Percentiles rank a stretch among this genome's conserved stretches.
Conservation (phyloP, 30 jellyfish, hydroid and myxozoan species). For the Sanderia malayensis region DNA sequence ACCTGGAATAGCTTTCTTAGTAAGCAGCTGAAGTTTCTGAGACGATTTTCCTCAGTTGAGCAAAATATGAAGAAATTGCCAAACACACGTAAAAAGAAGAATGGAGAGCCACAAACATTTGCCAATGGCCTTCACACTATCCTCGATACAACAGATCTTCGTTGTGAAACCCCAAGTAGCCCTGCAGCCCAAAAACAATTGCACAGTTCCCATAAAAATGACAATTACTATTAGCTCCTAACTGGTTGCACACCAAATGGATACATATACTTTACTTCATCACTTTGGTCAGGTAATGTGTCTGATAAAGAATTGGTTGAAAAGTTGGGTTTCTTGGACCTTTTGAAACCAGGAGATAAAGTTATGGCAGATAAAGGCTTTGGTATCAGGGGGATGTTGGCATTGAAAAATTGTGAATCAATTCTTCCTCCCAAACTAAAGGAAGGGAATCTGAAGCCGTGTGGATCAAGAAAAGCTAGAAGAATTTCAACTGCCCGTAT, state of each 20-base stretch:
- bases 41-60: constrained; percentile 18
- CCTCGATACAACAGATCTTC: constrained; percentile 23
- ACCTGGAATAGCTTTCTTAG: constrained; percentile 15
- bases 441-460: constrained; percentile 13
- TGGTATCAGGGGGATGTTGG: constrained; percentile 15
- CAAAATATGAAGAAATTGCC: constrained; percentile 14
- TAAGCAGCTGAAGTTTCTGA: constrained; percentile 7
- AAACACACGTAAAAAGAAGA: constrained; percentile 4
- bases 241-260: constrained; percentile 46
- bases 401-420: constrained; percentile 8
- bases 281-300: constrained; percentile 32
- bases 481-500: constrained; percentile 15
- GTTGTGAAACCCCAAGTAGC: constrained; percentile 29
- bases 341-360: constrained; percentile 32
- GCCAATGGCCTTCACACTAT: constrained; percentile 18
- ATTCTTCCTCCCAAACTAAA: constrained; percentile 17
- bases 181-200: constrained; percentile 29
- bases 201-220: constrained; percentile 20
- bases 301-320: constrained; percentile 31
- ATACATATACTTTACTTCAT: constrained; percentile 11
- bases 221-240: constrained; percentile 19
- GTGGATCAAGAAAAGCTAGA: constrained; percentile 30
- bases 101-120: constrained; percentile 24
- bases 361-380: constrained; percentile 51
- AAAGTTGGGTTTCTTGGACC: constrained; percentile 37